Evolutionary conservation across 2,888 invertebrate genomes (phyloP).

Genomic region (Ecliptopera silaceata): DNA sequence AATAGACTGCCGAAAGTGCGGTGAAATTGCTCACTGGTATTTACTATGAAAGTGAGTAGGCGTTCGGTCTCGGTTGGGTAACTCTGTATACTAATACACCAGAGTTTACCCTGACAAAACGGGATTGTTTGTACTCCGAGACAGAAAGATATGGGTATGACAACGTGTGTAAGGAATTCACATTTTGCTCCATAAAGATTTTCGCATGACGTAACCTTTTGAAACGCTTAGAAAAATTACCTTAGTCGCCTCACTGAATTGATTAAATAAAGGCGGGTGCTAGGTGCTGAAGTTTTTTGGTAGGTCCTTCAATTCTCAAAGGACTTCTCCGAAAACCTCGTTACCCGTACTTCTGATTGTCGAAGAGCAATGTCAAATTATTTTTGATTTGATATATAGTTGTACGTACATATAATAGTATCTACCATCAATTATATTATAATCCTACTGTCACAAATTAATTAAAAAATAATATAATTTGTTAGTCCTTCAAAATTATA

Average conservation of each 20-base stretch:
- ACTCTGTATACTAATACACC: slow-evolving; percentile 19
- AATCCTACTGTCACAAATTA: no score
- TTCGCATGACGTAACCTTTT: slow-evolving; percentile 13
- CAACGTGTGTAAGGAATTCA: slow-evolving; percentile 15
- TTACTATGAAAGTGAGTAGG: slow-evolving; percentile 10
- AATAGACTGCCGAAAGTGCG: slow-evolving; percentile 27
- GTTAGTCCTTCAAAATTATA: no score
- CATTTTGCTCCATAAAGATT: slow-evolving; percentile 12
- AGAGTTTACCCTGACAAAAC: slow-evolving; percentile 13
- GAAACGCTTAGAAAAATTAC: slow-evolving; percentile 11
- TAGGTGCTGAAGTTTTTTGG: not conserved
- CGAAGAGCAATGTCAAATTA: not conserved
- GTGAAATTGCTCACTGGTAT: slow-evolving; percentile 20
- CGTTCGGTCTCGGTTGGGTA: slow-evolving; percentile 12
- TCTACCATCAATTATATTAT: no score
- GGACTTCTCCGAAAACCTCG: not conserved
- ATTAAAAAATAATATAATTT: no score
- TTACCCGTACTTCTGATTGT: not conserved
- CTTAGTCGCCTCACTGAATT: slow-evolving; percentile 12
- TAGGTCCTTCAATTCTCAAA: not conserved
- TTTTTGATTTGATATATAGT: not conserved
- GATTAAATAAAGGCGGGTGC: slow-evolving; percentile 5
- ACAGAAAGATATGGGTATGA: slow-evolving; percentile 30
- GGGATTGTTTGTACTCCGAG: slow-evolving; percentile 32
- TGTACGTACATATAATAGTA: no score